Conservation (phyloP, 1,140 invertebrate species). For the Pseudachorutes palmiensis region DNA sequence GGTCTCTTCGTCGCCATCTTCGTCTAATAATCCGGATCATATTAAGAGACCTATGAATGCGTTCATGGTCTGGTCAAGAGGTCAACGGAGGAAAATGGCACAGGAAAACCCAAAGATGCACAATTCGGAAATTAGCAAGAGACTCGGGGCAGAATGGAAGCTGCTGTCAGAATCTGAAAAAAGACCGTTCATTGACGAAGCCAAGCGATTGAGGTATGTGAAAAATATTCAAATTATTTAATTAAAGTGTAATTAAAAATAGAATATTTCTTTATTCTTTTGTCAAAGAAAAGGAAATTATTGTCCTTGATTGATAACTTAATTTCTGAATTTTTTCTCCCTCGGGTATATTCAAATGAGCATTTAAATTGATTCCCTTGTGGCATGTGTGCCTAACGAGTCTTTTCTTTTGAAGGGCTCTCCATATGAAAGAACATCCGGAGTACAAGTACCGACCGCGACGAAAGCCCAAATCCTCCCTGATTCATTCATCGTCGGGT, state of each 20-base stretch:
- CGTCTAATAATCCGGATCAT: constrained; percentile 65
- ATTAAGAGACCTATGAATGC: constrained; percentile 61
- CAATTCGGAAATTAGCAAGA: constrained; percentile 58
- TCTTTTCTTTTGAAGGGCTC: constrained; percentile 56
- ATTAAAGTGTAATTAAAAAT: constrained; percentile 11
- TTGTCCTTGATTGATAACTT: no score
- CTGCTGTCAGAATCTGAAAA: constrained; percentile 89
- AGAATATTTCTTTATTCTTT: not conserved
- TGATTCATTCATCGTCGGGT: constrained; percentile 40
- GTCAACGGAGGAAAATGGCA: constrained; percentile 87
- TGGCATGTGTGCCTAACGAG: no score
- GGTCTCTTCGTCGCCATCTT: constrained; percentile 43
- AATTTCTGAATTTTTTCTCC: no score
- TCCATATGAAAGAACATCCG: constrained; percentile 95
- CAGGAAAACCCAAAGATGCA: constrained; percentile 97
- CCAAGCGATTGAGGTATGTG: constrained; percentile 39
- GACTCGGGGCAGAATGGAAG: constrained; percentile 98
- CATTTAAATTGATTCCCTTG: no score
- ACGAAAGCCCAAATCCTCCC: constrained; percentile 71
- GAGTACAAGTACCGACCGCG: constrained; percentile 91
- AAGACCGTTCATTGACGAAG: constrained; percentile 51
- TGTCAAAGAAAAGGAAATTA: not conserved
- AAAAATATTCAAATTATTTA: not conserved
- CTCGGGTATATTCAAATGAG: no score
- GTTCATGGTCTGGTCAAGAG: constrained; percentile 66